A percentile compares a stretch with the other conserved stretches of the same genome.
phyloP scores from a whole-genome alignment of 2,888 invertebrate species.

The Alloscopus bannaensis region DNA sequence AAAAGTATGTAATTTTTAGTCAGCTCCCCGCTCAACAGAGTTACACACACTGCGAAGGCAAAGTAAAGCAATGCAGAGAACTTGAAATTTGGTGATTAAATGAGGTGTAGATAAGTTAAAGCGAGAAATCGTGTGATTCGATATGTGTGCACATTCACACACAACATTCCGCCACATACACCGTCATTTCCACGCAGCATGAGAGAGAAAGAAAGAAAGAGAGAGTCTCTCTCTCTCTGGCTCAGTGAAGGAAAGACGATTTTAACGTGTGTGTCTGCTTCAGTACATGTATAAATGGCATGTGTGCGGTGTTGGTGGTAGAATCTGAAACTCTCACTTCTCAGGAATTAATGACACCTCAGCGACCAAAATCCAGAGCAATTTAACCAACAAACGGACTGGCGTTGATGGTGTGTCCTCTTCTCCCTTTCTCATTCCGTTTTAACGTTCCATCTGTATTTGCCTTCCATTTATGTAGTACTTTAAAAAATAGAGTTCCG shows the following conservation, averaged over 20 bases:
- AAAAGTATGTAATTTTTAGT: slow-evolving; percentile 33
- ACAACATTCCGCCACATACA: not conserved
- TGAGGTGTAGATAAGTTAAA: slow-evolving; percentile 55
- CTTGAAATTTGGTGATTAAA: slow-evolving; percentile 48
- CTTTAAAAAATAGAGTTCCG: too few species aligned
- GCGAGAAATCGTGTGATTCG: slow-evolving; percentile 43
- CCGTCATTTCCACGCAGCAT: too few species aligned
- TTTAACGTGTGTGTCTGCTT: not conserved
- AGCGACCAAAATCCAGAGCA: slow-evolving; percentile 56
- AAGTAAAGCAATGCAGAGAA: slow-evolving; percentile 14
- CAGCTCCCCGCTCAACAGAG: slow-evolving; percentile 42
- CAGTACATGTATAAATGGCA: slow-evolving; percentile 9
- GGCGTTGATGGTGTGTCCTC: slow-evolving; percentile 39
- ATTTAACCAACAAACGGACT: slow-evolving; percentile 52
- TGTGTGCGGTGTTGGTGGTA: slow-evolving; percentile 30
- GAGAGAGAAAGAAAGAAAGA: too few species aligned
- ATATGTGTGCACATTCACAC: not conserved
- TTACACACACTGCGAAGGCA: slow-evolving; percentile 17
- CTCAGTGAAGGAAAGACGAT: not conserved
- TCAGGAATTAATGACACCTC: slow-evolving; percentile 57
- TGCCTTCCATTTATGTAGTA: slow-evolving; percentile 25
- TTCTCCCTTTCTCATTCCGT: slow-evolving; percentile 20
- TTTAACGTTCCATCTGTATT: slow-evolving; percentile 34
- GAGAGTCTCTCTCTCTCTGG: too few species aligned
- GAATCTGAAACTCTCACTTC: slow-evolving; percentile 57